Conservation (phyloP, 1,140 invertebrate genomes). For the Kradibia gibbosae region DNA sequence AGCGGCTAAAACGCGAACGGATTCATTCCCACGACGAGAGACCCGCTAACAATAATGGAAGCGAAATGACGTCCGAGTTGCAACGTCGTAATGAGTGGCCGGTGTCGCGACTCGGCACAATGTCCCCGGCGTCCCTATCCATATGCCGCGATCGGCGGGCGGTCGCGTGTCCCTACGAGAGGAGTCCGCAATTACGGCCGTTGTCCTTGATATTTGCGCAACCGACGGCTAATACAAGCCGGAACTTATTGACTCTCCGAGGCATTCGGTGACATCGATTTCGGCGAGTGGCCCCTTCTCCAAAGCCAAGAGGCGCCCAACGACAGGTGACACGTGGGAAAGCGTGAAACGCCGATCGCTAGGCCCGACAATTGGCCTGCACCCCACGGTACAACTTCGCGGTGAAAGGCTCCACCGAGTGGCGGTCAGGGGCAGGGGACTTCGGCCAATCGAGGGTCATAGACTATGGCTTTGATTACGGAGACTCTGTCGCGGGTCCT, state of each 20-base stretch:
- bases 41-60: not conserved
- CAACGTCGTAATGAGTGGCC: not conserved
- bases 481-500: no score
- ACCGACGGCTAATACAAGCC: slow-evolving; percentile 16
- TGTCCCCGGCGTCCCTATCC: not conserved
- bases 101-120: not conserved
- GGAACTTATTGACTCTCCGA: slow-evolving; percentile 42
- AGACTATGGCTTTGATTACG: no score
- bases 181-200: slow-evolving; percentile 2
- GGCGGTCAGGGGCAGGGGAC: no score
- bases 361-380: not conserved
- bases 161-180: slow-evolving; percentile 43
- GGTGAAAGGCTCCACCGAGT: no score
- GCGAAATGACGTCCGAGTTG: slow-evolving; percentile 2
- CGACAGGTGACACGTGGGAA: slow-evolving; percentile 46
- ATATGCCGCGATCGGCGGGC: slow-evolving; percentile 17
- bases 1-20: not conserved
- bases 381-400: not conserved
- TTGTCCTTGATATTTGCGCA: not conserved
- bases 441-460: no score
- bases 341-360: not conserved
- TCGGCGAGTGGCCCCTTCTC: not conserved
- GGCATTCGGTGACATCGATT: not conserved
- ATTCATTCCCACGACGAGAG: slow-evolving; percentile 1
- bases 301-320: not conserved